These are phyloP conservation scores for Ferdinandea cuprea DNA, from an alignment of 2,888 invertebrate species.

Conservation along the genomic window DNA sequence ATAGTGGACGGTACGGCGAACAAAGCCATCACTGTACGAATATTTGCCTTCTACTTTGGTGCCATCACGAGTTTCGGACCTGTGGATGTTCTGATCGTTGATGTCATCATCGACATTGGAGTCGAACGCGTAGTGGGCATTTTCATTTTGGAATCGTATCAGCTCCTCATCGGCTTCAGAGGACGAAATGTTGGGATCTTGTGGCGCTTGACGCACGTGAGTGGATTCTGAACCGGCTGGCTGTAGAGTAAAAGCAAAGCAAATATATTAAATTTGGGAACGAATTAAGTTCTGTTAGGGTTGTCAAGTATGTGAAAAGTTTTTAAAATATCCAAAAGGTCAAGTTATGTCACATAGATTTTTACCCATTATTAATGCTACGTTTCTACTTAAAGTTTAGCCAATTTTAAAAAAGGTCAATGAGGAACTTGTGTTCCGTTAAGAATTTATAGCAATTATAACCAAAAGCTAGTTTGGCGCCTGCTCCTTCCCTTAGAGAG, in stretches of 20 bases:
- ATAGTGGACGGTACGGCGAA: slow-evolving; percentile 84
- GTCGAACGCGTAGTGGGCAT: slow-evolving; percentile 83
- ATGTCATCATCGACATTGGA: slow-evolving; percentile 83
- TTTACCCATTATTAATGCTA: no score
- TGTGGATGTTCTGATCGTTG: slow-evolving; percentile 81
- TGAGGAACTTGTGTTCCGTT: no score
- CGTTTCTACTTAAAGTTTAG: no score
- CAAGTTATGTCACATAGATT: no score
- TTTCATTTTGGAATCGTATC: slow-evolving; percentile 81
- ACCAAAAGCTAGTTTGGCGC: no score
- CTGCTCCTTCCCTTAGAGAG: no score
- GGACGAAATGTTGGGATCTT: slow-evolving; percentile 49
- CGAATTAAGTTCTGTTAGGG: no score
- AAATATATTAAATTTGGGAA: background rate
- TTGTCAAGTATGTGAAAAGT: no score
- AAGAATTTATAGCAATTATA: no score
- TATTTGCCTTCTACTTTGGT: slow-evolving; percentile 83
- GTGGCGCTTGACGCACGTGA: slow-evolving; percentile 54
- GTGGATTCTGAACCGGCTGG: slow-evolving; percentile 41
- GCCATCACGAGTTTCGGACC: slow-evolving; percentile 82
- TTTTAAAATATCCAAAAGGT: no score
- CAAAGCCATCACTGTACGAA: slow-evolving; percentile 86
- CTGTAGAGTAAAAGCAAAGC: slow-evolving; percentile 6
- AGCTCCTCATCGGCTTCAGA: slow-evolving; percentile 74
- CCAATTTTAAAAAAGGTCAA: no score